Base-by-base conservation (phyloP, 2,888 invertebrate genomes). In the Leptinotarsa peninsularis region DNA sequence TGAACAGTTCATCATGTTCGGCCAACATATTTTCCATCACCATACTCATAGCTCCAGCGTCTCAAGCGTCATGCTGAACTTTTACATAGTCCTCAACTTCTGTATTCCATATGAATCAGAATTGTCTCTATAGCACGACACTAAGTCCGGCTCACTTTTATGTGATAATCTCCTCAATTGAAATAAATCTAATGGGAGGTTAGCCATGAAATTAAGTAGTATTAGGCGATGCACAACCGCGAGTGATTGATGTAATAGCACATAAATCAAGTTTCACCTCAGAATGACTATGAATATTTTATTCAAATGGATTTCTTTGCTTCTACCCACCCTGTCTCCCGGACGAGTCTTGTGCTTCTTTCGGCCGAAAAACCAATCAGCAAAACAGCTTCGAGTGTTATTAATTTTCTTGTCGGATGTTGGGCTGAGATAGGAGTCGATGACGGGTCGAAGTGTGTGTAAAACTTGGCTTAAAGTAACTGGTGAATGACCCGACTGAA, bases 221-320 rank as follows among this genome's bases (percentile, higher is more conserved):
- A 49, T 70, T 70, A 49, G 58, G 18, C 21, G 43, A 58, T 49
- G 69, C 21, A 43, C 69, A 43, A 58, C 56, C 43, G 4, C 69
- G n/a, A 58, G 58, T 70, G 69, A 70, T 70, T 70, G 56, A 70
- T 70, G 70, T 58, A 70, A 49, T 58, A 58, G 70, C 49, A 21
- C 49, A 58, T 70, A 70, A 70, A 70, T 70, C 70, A 70, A 49
- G 70, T 58, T 17, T 23, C 21, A 63, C 43, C 43, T 13, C 13
- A 17, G 49, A 56, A 70, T 49, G 33, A 58, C 70, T 58, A 70
- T 70, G 70, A 70, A 70, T 70, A 70, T 70, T 58, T 70, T 58
- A 58, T 70, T 70, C 49, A 70, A 70, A 58, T 70, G n/a, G 33
- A 17, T 21, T 33, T 56, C 23, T 18, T 58, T 49, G 21, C 23